Percentiles rank a stretch among this genome's conserved stretches.
Evolutionary conservation across 2,797 vertebrate genomes (phyloP).

Genomic region (Melanogrammus aeglefinus): DNA sequence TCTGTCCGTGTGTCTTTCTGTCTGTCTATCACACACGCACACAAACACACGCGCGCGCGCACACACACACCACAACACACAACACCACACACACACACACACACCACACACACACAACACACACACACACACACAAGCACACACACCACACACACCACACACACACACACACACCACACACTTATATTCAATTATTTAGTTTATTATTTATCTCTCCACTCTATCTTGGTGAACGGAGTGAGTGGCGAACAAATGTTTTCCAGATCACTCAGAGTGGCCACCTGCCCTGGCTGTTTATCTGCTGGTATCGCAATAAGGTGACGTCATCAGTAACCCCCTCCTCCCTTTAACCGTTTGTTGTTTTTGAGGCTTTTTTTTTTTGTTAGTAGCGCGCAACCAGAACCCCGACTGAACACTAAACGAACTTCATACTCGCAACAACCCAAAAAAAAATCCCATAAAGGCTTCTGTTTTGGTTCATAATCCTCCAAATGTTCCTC

Average conservation of each 20-base stretch:
- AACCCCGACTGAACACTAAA: background rate
- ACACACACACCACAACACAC: background rate
- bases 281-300: background rate
- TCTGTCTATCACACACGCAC: no score
- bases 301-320: conserved; percentile 4
- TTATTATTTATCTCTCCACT: background rate
- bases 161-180: background rate
- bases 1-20: background rate
- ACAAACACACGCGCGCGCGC: background rate
- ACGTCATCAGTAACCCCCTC: conserved; percentile 49
- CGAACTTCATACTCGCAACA: background rate
- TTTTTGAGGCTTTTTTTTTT: background rate
- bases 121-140: background rate
- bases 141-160: background rate
- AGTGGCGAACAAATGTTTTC: background rate
- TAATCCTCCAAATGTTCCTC: conserved; percentile 50
- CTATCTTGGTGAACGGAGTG: background rate
- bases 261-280: background rate
- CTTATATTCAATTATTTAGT: background rate
- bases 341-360: background rate
- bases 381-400: background rate
- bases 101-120: background rate
- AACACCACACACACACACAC: no score
- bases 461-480: conserved; percentile 12
- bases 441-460: conserved; percentile 1